Conservation (phyloP, 2,797 vertebrate species). For the Etheostoma nigrum region DNA sequence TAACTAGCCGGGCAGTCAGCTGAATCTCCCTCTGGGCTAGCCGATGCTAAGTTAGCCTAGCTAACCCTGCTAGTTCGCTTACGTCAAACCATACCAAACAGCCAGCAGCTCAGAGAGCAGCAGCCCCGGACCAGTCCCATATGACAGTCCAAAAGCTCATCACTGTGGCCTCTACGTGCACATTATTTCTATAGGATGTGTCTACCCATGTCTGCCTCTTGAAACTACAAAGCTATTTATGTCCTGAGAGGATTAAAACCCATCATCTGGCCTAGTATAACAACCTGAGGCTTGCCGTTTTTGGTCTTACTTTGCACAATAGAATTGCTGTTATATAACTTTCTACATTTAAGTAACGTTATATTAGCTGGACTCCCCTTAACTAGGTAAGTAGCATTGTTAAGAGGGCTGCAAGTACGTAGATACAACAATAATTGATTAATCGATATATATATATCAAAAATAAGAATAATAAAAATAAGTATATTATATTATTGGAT, state of each 20-base stretch:
- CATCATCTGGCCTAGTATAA: constrained; percentile 61
- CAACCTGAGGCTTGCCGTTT: constrained; percentile 42
- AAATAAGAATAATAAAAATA: background rate
- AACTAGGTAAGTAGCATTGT: background rate
- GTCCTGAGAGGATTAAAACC: constrained; percentile 51
- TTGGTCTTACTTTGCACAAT: constrained; percentile 36
- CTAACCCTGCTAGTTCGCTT: constrained; percentile 38
- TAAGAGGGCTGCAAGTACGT: background rate
- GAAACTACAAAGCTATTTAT: constrained; percentile 23
- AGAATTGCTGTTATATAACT: background rate
- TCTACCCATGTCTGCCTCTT: constrained; percentile 20
- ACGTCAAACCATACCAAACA: constrained; percentile 26
- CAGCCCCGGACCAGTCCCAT: constrained; percentile 21
- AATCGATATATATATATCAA: too few species aligned
- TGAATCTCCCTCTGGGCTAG: constrained; percentile 33
- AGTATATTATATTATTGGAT: background rate
- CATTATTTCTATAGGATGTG: background rate
- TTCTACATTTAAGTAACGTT: background rate
- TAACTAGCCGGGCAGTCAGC: constrained; percentile 55
- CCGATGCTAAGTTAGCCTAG: constrained; percentile 63
- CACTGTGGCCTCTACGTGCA: background rate
- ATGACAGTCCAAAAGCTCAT: constrained; percentile 38
- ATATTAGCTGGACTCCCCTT: background rate
- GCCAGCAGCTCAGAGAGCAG: constrained; percentile 20
- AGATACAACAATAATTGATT: too few species aligned